phyloP scores from a whole-genome alignment of 2,113 vertebrate species.

The Catharus fuscescens region DNA sequence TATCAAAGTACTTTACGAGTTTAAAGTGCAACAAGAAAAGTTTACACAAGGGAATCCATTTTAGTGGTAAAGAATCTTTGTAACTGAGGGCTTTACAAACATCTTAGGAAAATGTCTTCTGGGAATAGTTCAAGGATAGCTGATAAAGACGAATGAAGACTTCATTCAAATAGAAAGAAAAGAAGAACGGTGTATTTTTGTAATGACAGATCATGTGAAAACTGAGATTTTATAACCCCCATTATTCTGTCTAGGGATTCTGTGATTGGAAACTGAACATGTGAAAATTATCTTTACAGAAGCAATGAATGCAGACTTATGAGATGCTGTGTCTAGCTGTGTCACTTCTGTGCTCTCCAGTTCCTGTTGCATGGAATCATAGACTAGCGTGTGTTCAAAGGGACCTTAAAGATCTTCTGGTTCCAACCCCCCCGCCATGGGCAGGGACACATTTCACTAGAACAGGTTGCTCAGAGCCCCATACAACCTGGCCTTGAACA shows the following conservation, averaged over 20 bases:
- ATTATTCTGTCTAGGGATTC: background rate
- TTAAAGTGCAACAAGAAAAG: background rate
- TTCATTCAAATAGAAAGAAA: background rate
- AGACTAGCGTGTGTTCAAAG: background rate
- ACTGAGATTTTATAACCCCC: background rate
- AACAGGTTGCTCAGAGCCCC: background rate
- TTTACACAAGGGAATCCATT: background rate
- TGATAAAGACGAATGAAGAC: background rate
- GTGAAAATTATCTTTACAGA: background rate
- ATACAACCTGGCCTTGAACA: background rate
- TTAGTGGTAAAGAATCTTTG: background rate
- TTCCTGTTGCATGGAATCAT: background rate
- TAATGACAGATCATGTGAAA: background rate
- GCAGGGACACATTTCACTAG: background rate
- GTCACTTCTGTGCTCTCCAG: background rate
- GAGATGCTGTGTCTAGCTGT: background rate
- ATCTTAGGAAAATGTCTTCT: background rate
- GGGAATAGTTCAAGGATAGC: background rate
- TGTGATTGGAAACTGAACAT: background rate
- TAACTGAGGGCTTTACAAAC: background rate
- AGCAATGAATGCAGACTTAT: background rate
- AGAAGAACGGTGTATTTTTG: background rate
- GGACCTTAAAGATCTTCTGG: background rate
- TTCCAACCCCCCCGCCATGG: background rate
- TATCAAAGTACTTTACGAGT: background rate